Base-by-base conservation (phyloP, 2,113 vertebrate species). In the Vicugna pacos region DNA sequence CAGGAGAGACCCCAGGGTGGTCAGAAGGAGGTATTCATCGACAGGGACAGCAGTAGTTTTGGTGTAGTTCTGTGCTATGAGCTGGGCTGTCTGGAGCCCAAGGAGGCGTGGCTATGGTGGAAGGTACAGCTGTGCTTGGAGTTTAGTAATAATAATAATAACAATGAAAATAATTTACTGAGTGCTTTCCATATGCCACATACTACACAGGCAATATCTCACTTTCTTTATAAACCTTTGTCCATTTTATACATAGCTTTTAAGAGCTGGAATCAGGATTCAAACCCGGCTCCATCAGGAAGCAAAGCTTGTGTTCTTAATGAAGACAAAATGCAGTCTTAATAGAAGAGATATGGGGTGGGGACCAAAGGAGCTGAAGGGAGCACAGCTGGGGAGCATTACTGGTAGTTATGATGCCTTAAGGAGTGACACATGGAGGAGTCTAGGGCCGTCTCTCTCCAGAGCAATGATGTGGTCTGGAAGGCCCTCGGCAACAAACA, bases 21-120 rank as follows among this genome's bases (percentile, higher is more conserved):
- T 30, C 24, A 35, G 56, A 62, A 80, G 81, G 35, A 38, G 30
- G 80, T 19, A 35, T 83, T 80, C 76, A 80, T 67, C 89, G 73
- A 93, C 56, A 80, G 87, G 56, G 75, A 82, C 24, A 91, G 67
- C 81, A 46, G 70, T 72, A 81, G 64, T 97, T 91, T 96, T 38
- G 38, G 35, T 62, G 72, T 62, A 80, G 64, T 15, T 13, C 20
- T 6, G 85, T 89, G 85, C 85, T 20, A 8, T 10, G 76, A 94
- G 95, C 94, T 80, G 92, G 89, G 32, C 13, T 95, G 97, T 96
- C 97, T 32, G 46, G 91, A 83, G n/a, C 73, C 91, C 82, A 97
- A 81, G 79, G 83, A 89, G 93, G 94, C 96, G 96, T 65, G 69
- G 69, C 15, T 64, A 48, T 58, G 86, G 69, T 70, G 83, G 93